These are phyloP conservation scores for Synchiropus splendidus DNA, from an alignment of 2,113 vertebrate genomes.

Conservation along the genomic window DNA sequence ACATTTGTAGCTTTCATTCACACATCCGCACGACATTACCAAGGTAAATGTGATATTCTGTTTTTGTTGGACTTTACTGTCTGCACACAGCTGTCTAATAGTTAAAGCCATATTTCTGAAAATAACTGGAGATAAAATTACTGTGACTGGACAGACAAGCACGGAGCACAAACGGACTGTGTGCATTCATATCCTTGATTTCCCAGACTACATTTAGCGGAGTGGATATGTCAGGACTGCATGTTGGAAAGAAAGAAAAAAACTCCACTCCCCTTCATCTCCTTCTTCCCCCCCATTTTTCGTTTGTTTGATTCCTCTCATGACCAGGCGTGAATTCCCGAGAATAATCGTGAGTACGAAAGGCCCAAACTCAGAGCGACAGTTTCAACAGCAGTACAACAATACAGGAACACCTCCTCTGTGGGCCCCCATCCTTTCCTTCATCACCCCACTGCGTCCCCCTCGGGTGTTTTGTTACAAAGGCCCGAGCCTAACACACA, in stretches of 20 bases:
- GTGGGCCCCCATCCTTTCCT: slow-evolving; percentile 31
- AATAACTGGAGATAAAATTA: no score
- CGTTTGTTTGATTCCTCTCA: slow-evolving; percentile 17
- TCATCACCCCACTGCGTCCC: slow-evolving; percentile 32
- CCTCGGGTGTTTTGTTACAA: slow-evolving; percentile 52
- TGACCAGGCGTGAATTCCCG: slow-evolving; percentile 29
- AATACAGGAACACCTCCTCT: slow-evolving; percentile 49
- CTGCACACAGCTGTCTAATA: not conserved
- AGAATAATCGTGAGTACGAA: slow-evolving; percentile 30
- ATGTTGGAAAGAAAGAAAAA: no score
- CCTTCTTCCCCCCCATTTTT: not conserved
- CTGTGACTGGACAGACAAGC: no score
- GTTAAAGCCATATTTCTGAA: not conserved
- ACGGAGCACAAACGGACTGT: no score
- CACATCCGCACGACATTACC: slow-evolving; percentile 13
- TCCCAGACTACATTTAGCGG: no score
- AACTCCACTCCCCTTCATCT: slow-evolving; percentile 4
- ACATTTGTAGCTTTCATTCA: slow-evolving; percentile 17
- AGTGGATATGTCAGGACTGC: no score
- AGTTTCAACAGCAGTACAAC: slow-evolving; percentile 54
- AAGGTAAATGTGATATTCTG: slow-evolving; percentile 17
- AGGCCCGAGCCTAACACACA: slow-evolving; percentile 18
- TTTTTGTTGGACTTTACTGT: no score
- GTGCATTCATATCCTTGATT: not conserved
- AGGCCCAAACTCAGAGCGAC: slow-evolving; percentile 43